Conservation (phyloP, 2,113 vertebrate species). For the Leucopsar rothschildi region DNA sequence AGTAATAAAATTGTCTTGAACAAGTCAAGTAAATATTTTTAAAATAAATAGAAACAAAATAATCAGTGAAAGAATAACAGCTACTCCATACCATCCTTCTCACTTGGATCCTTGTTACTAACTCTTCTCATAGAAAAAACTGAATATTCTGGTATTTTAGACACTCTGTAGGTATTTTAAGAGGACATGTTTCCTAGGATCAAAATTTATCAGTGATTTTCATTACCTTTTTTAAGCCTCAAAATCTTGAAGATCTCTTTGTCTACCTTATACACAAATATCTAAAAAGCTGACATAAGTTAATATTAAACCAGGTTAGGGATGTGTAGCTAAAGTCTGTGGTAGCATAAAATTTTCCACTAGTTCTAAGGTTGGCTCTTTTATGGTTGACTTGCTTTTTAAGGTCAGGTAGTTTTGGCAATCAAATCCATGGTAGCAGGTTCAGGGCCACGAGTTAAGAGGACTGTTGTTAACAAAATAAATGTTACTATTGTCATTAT, state of each 20-base stretch:
- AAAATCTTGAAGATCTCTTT: background rate
- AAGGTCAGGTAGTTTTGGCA: background rate
- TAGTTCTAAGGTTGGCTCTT: background rate
- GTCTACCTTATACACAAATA: background rate
- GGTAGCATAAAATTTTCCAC: background rate
- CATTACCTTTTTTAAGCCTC: background rate
- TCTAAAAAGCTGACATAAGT: background rate
- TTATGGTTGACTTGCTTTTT: background rate
- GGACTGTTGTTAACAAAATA: background rate
- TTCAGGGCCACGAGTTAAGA: background rate
- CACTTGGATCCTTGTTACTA: background rate
- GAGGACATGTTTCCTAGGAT: background rate
- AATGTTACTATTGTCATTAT: background rate
- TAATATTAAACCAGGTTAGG: background rate
- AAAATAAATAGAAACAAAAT: background rate
- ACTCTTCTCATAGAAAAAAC: background rate
- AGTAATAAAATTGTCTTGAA: background rate
- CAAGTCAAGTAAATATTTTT: background rate
- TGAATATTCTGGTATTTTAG: background rate
- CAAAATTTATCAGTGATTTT: background rate
- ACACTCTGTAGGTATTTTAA: background rate
- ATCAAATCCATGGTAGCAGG: background rate
- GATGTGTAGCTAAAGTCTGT: background rate
- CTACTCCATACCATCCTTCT: background rate
- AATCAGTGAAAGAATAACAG: background rate